Evolutionary conservation across 2,797 vertebrate genomes (phyloP).

Genomic region (Bothrops alternatus): DNA sequence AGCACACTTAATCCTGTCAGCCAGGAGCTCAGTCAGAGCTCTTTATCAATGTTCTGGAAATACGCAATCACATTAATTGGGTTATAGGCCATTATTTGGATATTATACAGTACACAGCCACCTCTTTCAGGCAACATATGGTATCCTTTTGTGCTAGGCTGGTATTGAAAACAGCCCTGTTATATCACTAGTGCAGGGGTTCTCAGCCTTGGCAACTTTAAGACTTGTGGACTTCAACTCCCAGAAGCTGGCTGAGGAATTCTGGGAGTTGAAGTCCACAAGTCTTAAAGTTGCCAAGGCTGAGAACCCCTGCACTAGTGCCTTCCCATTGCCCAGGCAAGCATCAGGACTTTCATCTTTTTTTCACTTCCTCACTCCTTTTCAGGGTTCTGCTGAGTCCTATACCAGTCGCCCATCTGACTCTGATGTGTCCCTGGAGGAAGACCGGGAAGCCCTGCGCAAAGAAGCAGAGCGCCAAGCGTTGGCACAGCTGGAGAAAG

Average conservation of each 20-base stretch:
- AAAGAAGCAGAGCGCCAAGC: constrained; percentile 96
- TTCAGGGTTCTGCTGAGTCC: constrained; percentile 94
- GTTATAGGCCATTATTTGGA: not conserved
- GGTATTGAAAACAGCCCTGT: not conserved
- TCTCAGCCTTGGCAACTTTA: too few species aligned
- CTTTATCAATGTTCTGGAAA: not conserved
- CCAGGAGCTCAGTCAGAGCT: not conserved
- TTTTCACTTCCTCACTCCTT: not conserved
- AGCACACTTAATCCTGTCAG: not conserved
- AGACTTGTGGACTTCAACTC: too few species aligned
- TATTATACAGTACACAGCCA: not conserved
- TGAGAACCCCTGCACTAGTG: too few species aligned
- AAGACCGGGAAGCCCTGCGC: constrained; percentile 92
- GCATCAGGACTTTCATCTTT: not conserved
- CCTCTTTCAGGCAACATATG: not conserved
- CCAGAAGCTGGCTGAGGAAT: too few species aligned
- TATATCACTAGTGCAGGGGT: not conserved
- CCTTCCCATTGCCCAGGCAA: not conserved
- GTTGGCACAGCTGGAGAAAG: constrained; percentile 95
- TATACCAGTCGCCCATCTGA: constrained; percentile 97
- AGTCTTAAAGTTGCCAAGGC: too few species aligned
- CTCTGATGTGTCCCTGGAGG: constrained; percentile 95
- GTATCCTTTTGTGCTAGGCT: not conserved
- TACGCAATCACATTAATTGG: not conserved
- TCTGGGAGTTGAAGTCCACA: too few species aligned